Base-by-base conservation (phyloP, 53 echinoderm and acorn worm genomes). In the Mesocentrotus franciscanus region DNA sequence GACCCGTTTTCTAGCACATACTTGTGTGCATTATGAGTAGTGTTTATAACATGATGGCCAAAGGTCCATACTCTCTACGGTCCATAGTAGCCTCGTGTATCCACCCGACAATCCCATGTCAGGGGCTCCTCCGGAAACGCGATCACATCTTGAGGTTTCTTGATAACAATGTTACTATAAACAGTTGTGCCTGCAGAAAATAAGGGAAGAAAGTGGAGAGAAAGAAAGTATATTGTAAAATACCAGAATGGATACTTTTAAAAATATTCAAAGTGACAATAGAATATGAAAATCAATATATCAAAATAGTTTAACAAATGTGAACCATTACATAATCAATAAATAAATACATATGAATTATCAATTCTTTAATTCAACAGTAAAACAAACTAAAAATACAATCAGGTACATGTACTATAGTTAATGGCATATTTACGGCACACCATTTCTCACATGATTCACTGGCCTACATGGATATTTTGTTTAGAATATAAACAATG, bases 121-220 rank as follows among this genome's bases (percentile, higher is more conserved):
- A 94, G 61, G 35, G 93, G 81, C 94, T 84, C 94, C 17, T 81
- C 94, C 16, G 20, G 35, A 66, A 29, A 94, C 11, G 83, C 81
- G 10, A 94, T 84, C 84, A 94, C 94, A 94, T 94, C 84, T 60
- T 84, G 94, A 60, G 94, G 94, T 84, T 84, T 79, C 24, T 84
- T 83, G n/a, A 94, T 83, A 33, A 84, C 62, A n/a, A 94, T 84
- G n/a, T 94, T 42, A 83, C 58, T 59, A 61, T 83, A 94, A 83
- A 94, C 94, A 16, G 58, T 62, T 94, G 94, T 94, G 94, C 94
- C 94, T 94, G 94, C 62, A 84, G 84, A 60, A 64, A 76, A 59
- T 12, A 29, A 56, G 15, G 70, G 9, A 14, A 74, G 74, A 32
- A 8, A 20, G 24, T 7, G 20, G 24, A 68, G 24, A 33, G 42